A percentile compares a stretch with the other conserved stretches of the same genome.
Evolutionary conservation across 2,113 vertebrate genomes (phyloP).

Genomic region (Laticauda colubrina): DNA sequence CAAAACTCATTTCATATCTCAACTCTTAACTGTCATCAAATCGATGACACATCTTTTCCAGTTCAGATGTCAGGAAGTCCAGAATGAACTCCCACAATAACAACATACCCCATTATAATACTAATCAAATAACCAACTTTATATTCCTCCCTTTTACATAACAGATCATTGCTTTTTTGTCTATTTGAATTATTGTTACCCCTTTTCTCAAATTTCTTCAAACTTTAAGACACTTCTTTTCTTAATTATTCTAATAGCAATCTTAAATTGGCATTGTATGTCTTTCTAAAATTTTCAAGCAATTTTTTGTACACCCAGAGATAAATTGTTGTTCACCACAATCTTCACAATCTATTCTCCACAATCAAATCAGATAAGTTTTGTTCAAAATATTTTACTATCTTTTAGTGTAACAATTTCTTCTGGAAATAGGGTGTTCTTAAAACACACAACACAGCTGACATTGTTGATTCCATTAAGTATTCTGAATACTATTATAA

Average conservation of each 20-base stretch:
- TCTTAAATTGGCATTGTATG: not conserved
- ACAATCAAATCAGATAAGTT: not conserved
- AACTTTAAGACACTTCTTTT: not conserved
- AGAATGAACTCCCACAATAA: not conserved
- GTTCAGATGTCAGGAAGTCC: not conserved
- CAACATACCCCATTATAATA: too few species aligned
- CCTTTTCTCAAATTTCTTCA: not conserved
- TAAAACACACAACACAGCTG: not conserved
- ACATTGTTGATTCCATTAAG: not conserved
- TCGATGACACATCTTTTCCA: not conserved
- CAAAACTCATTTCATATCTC: not conserved
- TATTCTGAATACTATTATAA: not conserved
- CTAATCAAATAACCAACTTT: not conserved
- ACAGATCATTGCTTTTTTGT: not conserved
- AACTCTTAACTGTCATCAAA: not conserved
- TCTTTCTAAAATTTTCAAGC: not conserved
- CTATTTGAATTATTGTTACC: too few species aligned
- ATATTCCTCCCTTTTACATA: not conserved
- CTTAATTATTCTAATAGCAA: not conserved
- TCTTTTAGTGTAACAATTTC: not conserved
- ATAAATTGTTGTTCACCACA: not conserved
- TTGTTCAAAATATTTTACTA: not conserved
- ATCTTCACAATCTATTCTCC: not conserved
- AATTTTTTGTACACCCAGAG: not conserved
- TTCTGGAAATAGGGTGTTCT: not conserved